phyloP scores from a whole-genome alignment of 2,113 vertebrate genomes.

The Hydropotes inermis region DNA sequence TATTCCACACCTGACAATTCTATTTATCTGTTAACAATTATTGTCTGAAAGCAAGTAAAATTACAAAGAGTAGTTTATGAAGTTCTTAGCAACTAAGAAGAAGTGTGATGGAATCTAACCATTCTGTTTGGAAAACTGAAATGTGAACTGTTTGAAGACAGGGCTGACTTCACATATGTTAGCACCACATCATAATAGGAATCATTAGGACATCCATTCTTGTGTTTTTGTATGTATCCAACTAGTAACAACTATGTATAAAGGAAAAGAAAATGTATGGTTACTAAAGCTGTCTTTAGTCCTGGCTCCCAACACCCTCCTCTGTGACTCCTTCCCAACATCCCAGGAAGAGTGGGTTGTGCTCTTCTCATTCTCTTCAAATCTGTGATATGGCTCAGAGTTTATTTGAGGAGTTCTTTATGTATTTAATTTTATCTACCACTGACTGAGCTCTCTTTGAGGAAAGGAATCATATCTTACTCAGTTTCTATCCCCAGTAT shows the following conservation, averaged over 20 bases:
- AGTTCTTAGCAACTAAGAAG: conserved; percentile 68
- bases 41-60: conserved; percentile 75
- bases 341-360: not conserved
- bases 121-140: conserved; percentile 53
- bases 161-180: conserved; percentile 8
- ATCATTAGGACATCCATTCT: conserved; percentile 26
- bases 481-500: not conserved
- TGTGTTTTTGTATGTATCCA: not conserved
- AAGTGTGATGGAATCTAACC: conserved; percentile 49
- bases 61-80: conserved; percentile 73
- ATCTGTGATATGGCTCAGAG: not conserved
- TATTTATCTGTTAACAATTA: conserved; percentile 82
- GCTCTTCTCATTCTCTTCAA: not conserved
- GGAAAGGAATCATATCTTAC: not conserved
- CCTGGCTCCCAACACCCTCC: not conserved
- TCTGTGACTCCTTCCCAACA: not conserved
- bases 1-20: conserved; percentile 81
- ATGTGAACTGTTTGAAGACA: conserved; percentile 50
- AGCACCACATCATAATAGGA: not conserved
- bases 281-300: not conserved
- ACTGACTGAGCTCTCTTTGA: not conserved
- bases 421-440: not conserved
- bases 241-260: not conserved
- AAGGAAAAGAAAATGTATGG: not conserved
- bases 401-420: not conserved